phyloP scores from a whole-genome alignment of 2,797 vertebrate species.

The Protonibea diacanthus region DNA sequence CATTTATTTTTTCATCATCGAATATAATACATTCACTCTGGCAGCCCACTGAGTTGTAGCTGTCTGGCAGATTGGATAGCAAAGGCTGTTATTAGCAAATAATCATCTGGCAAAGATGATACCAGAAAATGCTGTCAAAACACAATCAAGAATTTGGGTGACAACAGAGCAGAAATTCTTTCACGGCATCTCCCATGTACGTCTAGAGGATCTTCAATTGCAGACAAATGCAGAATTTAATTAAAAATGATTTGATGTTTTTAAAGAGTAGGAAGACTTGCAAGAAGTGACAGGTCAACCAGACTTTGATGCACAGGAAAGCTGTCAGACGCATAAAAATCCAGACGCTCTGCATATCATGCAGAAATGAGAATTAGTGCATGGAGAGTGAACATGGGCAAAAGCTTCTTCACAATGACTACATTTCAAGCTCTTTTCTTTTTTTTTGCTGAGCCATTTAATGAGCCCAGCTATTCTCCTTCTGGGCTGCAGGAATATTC shows the following conservation, averaged over 20 bases:
- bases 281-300: slow-evolving; percentile 17
- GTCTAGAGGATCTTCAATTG: not conserved
- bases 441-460: slow-evolving; percentile 33
- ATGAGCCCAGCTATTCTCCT: slow-evolving; percentile 30
- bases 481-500: slow-evolving; percentile 33
- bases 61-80: slow-evolving; percentile 62
- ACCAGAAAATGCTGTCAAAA: slow-evolving; percentile 56
- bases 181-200: not conserved
- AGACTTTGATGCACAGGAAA: slow-evolving; percentile 8
- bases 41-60: slow-evolving; percentile 46
- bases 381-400: slow-evolving; percentile 10
- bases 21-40: slow-evolving; percentile 50
- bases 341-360: slow-evolving; percentile 16
- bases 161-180: slow-evolving; percentile 15
- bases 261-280: slow-evolving; percentile 1
- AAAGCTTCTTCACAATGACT: slow-evolving; percentile 11
- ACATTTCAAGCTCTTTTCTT: slow-evolving; percentile 7
- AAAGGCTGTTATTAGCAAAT: slow-evolving; percentile 63
- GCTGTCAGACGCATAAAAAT: slow-evolving; percentile 26
- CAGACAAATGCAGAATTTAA: slow-evolving; percentile 2
- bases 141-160: slow-evolving; percentile 23
- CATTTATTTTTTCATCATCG: slow-evolving; percentile 39
- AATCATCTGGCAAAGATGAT: slow-evolving; percentile 47
- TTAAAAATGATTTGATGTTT: slow-evolving; percentile 1
- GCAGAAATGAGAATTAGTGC: slow-evolving; percentile 27